Evolutionary conservation across 2,888 invertebrate species (phyloP), one percentile per base, ranked within the genome.

Genomic region (Catocala sponsa): DNA sequence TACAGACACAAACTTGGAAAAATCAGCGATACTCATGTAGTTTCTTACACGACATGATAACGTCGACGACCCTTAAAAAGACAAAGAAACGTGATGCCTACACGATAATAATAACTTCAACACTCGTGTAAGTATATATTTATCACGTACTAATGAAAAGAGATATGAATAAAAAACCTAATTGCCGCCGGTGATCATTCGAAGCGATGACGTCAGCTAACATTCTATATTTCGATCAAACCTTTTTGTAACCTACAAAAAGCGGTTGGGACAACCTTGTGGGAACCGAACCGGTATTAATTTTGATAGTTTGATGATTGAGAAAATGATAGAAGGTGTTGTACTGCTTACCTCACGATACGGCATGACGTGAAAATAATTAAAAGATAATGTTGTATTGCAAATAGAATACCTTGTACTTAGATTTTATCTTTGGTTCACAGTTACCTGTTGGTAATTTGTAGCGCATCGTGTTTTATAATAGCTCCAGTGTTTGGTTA

Each of bases 241-340:
- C 35, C 71, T 78, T 79, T 79, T 79, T 75, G 55, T 67, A 61
- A 65, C 59, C 33, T 60, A 72, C 70, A 78, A 81, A 76, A 80
- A 80, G 70, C 62, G 64, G 68, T 70, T 57, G 51, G 66, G 78
- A 74, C 74, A 81, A 74, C 85, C 86, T 86, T 85, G 83, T 78
- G 68, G 50, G 78, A 87, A 87, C 87, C 81, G 78, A 86, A 88
- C 89, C 82, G 84, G 87, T 88, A 84, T 77, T 74, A 78, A 69
- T 67, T 62, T 72, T 68, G 67, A 67, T 71, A 52, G 58, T 42
- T 57, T 72, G 70, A 72, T 70, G 66, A 63, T 66, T 55, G 70
- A 72, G 63, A 79, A 79, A 82, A 80, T 86, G 82, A 85, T 83
- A 68, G 63, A 68, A 74, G 68, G 79, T 83, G 1, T 43, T n/a